These are phyloP conservation scores for Temnothorax unifasciatus DNA, from an alignment of 2,888 invertebrate genomes.

Conservation along the genomic window DNA sequence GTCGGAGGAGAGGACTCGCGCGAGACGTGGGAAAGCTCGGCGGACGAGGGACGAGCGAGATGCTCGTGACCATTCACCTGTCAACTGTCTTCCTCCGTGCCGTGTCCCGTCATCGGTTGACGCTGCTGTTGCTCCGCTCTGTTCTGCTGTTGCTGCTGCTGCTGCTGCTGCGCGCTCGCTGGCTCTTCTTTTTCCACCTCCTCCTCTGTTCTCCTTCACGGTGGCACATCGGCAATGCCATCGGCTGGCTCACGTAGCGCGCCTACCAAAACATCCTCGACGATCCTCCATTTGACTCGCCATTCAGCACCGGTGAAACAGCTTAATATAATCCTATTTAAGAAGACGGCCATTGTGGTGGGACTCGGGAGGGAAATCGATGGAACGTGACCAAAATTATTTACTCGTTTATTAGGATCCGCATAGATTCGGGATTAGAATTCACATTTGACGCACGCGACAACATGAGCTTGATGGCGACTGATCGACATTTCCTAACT, in stretches of 20 bases:
- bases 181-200: slow-evolving; percentile 64
- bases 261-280: slow-evolving; percentile 85
- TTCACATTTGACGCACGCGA: slow-evolving; percentile 43
- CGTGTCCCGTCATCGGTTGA: slow-evolving; percentile 60
- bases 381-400: slow-evolving; percentile 86
- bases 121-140: slow-evolving; percentile 42
- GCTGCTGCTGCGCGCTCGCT: slow-evolving; percentile 13
- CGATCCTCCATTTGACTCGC: slow-evolving; percentile 84
- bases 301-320: slow-evolving; percentile 84
- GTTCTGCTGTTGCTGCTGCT: slow-evolving; percentile 40
- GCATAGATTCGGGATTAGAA: slow-evolving; percentile 43
- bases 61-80: slow-evolving; percentile 84
- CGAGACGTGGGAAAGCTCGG: slow-evolving; percentile 76
- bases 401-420: slow-evolving; percentile 85
- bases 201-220: slow-evolving; percentile 66
- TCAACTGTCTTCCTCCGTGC: slow-evolving; percentile 79
- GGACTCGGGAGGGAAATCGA: slow-evolving; percentile 60
- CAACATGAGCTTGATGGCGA: not conserved
- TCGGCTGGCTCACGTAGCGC: slow-evolving; percentile 76
- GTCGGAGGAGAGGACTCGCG: slow-evolving; percentile 53
- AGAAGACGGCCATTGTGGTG: slow-evolving; percentile 79
- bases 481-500: not conserved
- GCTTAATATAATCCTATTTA: slow-evolving; percentile 86
- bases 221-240: slow-evolving; percentile 70
- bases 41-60: slow-evolving; percentile 70